A percentile compares a stretch with the other conserved stretches of the same genome.
Evolutionary conservation across 2,113 vertebrate species (phyloP).

Genomic region (Ciconia boyciana): DNA sequence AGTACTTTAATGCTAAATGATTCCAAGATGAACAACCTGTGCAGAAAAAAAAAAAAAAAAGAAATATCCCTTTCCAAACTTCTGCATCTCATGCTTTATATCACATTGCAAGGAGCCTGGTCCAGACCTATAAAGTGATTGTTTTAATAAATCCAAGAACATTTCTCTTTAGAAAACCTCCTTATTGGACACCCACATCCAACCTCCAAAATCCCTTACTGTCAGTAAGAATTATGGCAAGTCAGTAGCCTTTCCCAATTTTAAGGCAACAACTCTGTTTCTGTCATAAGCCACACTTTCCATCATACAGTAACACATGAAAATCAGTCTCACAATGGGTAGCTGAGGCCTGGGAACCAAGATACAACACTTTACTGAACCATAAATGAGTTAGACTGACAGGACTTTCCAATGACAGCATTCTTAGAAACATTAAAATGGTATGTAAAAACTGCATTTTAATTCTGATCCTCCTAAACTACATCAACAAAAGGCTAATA

Average conservation of each 20-base stretch:
- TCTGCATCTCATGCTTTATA: neutral
- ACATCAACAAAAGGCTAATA: neutral
- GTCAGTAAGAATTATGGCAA: neutral
- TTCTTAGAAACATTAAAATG: neutral
- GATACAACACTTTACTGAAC: neutral
- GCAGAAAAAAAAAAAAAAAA: neutral
- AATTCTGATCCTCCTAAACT: neutral
- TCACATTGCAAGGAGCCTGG: neutral
- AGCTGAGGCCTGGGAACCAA: neutral
- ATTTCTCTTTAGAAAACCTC: neutral
- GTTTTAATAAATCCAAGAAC: slow-evolving; percentile 7
- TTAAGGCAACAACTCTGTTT: neutral
- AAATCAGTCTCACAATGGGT: neutral
- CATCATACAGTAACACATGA: neutral
- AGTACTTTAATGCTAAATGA: slow-evolving; percentile 17
- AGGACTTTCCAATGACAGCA: neutral
- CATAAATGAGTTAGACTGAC: neutral
- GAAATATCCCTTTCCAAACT: neutral
- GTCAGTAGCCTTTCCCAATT: neutral
- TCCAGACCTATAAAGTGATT: neutral
- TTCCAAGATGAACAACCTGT: slow-evolving; percentile 39
- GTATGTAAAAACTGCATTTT: neutral
- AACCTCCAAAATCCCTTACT: neutral
- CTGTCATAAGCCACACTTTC: neutral
- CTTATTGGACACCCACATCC: neutral